A percentile compares a stretch with the other conserved stretches of the same genome.
These are phyloP conservation scores for Aleiodes alternator DNA, from an alignment of 2,888 invertebrate species.

Conservation along the genomic window DNA sequence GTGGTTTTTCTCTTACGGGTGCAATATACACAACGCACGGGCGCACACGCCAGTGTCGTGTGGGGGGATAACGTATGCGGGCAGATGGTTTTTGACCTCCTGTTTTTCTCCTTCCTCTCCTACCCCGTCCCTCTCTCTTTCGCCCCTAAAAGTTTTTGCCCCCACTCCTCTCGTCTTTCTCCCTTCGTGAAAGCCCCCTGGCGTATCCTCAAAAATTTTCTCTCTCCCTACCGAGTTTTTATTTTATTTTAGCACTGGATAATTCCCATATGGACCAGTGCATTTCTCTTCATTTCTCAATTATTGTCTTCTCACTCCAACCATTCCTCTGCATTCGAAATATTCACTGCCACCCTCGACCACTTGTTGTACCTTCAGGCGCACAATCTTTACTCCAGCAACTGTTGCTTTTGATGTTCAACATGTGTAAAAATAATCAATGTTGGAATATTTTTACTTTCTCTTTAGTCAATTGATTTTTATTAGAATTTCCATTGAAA, in stretches of 20 bases:
- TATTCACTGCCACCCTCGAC: conserved; percentile 42
- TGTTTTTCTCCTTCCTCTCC: conserved; percentile 52
- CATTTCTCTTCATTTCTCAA: conserved; percentile 35
- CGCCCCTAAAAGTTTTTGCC: conserved; percentile 33
- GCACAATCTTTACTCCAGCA: conserved; percentile 24
- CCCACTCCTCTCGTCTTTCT: conserved; percentile 49
- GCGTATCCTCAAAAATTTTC: conserved; percentile 59
- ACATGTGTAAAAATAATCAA: conserved; percentile 25
- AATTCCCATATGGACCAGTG: conserved; percentile 15
- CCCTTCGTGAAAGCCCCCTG: conserved; percentile 63
- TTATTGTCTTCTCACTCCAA: conserved; percentile 41
- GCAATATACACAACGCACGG: conserved; percentile 37
- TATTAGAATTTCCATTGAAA: too few species aligned
- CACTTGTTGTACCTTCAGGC: conserved; percentile 54
- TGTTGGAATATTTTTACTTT: neutral
- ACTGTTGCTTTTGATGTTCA: conserved; percentile 18
- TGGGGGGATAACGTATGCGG: conserved; percentile 70
- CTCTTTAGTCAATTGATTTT: too few species aligned
- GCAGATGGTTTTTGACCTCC: conserved; percentile 69
- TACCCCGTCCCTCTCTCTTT: conserved; percentile 41
- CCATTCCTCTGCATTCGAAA: conserved; percentile 41
- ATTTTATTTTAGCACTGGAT: conserved; percentile 27
- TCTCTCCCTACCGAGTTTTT: conserved; percentile 41
- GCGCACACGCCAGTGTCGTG: conserved; percentile 53
- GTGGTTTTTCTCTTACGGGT: conserved; percentile 54